phyloP scores from a whole-genome alignment of 1,140 invertebrate genomes.

The Subanguina moxae region DNA sequence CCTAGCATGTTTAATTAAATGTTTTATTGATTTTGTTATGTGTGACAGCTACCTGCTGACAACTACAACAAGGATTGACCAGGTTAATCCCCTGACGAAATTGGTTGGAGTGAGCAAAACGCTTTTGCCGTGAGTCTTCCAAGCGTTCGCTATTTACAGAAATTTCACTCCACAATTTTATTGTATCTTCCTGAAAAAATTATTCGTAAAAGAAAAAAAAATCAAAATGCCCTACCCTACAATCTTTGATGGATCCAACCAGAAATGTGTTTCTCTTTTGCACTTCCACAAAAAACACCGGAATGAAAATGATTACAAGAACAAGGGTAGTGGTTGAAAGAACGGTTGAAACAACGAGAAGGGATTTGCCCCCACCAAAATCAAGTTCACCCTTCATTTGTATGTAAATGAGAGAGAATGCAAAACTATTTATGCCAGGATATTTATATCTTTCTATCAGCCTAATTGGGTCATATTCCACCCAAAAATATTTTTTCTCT shows the following conservation, averaged over 20 bases:
- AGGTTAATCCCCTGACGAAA: background rate
- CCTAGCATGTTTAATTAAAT: background rate
- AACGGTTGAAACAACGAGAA: slow-evolving; percentile 14
- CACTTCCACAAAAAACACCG: slow-evolving; percentile 16
- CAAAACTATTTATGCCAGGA: background rate
- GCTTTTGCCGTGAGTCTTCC: background rate
- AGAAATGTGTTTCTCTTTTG: slow-evolving; percentile 20
- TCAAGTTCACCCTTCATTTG: background rate
- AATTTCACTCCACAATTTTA: slow-evolving; percentile 12
- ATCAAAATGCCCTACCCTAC: background rate
- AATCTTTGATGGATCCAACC: slow-evolving; percentile 3
- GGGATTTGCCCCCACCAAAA: background rate
- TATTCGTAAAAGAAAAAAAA: background rate
- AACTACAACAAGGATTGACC: background rate
- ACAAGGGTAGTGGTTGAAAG: slow-evolving; percentile 19
- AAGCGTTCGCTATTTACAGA: slow-evolving; percentile 4
- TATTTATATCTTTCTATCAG: background rate
- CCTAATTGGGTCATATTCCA: background rate
- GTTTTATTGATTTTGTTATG: too few species aligned
- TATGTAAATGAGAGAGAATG: background rate
- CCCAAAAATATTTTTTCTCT: background rate
- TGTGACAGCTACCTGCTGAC: slow-evolving; percentile 3
- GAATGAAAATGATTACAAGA: slow-evolving; percentile 13
- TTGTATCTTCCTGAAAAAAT: background rate
- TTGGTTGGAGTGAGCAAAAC: background rate